A percentile compares a stretch with the other conserved stretches of the same genome.
phyloP scores from a whole-genome alignment of 2,797 vertebrate species.

The Bufotes viridis region DNA sequence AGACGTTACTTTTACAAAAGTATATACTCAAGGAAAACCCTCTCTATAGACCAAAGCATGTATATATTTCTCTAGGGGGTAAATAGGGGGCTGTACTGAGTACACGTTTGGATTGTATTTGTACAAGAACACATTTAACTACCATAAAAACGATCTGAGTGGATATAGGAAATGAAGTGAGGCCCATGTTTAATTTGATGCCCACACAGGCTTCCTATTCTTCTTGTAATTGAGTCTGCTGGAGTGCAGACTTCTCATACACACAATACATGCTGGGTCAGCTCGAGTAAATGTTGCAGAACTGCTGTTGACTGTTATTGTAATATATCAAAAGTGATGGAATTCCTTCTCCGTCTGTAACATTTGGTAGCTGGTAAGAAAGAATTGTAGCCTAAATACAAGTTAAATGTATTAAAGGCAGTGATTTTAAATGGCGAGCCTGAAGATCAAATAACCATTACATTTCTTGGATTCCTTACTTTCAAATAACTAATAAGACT shows the following conservation, averaged over 20 bases:
- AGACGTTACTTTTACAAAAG: no score
- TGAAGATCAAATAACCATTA: background rate
- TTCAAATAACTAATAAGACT: background rate
- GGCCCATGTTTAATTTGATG: constrained; percentile 24
- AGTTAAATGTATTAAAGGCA: background rate
- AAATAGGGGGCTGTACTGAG: background rate
- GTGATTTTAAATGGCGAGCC: background rate
- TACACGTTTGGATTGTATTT: background rate
- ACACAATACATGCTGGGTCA: constrained; percentile 14
- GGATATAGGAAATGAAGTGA: background rate
- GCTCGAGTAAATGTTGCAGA: constrained; percentile 29
- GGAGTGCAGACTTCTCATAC: background rate
- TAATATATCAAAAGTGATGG: constrained; percentile 34
- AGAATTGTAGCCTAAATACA: background rate
- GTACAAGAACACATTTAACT: background rate
- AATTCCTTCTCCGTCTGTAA: constrained; percentile 18
- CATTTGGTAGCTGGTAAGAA: constrained; percentile 17
- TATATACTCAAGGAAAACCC: no score
- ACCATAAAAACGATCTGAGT: background rate
- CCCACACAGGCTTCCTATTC: constrained; percentile 26
- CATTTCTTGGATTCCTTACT: constrained; percentile 6
- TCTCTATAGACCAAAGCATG: no score
- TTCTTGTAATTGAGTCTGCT: constrained; percentile 21
- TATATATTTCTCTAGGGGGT: no score
- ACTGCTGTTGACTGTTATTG: constrained; percentile 28